Percentiles rank a stretch among this genome's conserved stretches.
phyloP scores from a whole-genome alignment of 2,797 vertebrate genomes.

The Lerista edwardsae region DNA sequence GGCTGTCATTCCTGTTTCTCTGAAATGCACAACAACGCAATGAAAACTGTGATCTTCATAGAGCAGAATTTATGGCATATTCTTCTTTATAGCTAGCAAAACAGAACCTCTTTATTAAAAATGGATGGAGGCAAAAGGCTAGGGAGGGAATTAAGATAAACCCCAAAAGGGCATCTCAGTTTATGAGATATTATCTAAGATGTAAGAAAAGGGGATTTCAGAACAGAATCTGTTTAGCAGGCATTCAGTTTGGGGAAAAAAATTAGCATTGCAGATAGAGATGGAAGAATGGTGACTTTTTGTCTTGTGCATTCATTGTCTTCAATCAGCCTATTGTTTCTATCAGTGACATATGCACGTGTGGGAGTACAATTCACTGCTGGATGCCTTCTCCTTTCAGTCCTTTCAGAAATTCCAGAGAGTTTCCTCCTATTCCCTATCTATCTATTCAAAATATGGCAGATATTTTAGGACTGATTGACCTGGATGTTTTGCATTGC shows the following conservation, averaged over 20 bases:
- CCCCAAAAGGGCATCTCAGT: slow-evolving; percentile 55
- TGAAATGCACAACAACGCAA: not conserved
- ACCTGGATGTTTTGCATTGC: slow-evolving; percentile 46
- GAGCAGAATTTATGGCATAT: not conserved
- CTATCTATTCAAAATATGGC: slow-evolving; percentile 67
- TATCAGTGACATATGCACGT: slow-evolving; percentile 58
- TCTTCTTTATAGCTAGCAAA: not conserved
- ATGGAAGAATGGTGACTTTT: slow-evolving; percentile 78
- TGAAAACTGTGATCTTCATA: not conserved
- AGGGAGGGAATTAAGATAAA: slow-evolving; percentile 56
- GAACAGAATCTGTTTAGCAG: slow-evolving; percentile 58
- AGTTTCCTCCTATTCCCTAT: slow-evolving; percentile 77
- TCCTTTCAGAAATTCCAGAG: slow-evolving; percentile 72
- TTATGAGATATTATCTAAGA: slow-evolving; percentile 49
- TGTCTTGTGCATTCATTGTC: slow-evolving; percentile 80
- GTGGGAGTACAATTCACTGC: slow-evolving; percentile 78
- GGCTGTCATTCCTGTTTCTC: not conserved
- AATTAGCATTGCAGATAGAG: slow-evolving; percentile 87
- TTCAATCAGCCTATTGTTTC: slow-evolving; percentile 78
- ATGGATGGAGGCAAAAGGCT: slow-evolving; percentile 46
- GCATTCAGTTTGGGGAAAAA: slow-evolving; percentile 57
- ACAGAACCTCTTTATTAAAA: slow-evolving; percentile 14
- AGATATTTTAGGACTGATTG: slow-evolving; percentile 49
- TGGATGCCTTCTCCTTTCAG: slow-evolving; percentile 74
- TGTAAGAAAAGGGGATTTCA: slow-evolving; percentile 46